Base-by-base conservation (phyloP, 2,797 vertebrate genomes). In the Alectoris magna region DNA sequence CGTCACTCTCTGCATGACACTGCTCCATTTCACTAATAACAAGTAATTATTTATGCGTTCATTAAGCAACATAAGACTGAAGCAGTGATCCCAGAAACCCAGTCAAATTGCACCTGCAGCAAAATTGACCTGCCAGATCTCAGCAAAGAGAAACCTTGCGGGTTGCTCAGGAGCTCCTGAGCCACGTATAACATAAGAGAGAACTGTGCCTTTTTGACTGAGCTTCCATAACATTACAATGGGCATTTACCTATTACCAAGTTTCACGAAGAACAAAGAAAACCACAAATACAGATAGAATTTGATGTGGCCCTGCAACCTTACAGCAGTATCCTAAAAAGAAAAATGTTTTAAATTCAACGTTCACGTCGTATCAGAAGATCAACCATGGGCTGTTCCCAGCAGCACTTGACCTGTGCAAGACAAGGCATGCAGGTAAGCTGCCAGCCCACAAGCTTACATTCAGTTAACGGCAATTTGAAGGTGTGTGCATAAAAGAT, bases 151-250 rank as follows among this genome's bases (percentile, higher is more conserved):
- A 36, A 70, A 77, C 2, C 14, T 7, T 2, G 2, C 4, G 13
- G 43, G 7, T 22, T 38, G 24, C 48, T 24, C 27, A 31, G 48
- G 60, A 67, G 26, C 10, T 8, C 18, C 39, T 43, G 46, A 43
- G 71, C 31, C 16, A 1, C 24, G 26, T 7, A 18, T 3, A 27
- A 58, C 0, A 0, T 7, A 59, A 78, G 16, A 23, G 16, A 9
- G 44, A 71, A 29, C 7, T 22, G 60, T 4, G 11, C 26, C 12
- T 23, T 31, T 39, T 13, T 38, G 36, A 24, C 27, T 18, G 8
- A 1, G 4, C 16, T 62, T 27, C 29, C 64, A 34, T 23, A 58
- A 2, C 2, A 9, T 36, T 18, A 2, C 2, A 76, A 6, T 4
- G 3, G 18, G 70, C 43, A 77, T 9, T 5, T 77, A 18, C 4